phyloP scores from a whole-genome alignment of 2,888 invertebrate genomes.

The Cheilosia vulpina region DNA sequence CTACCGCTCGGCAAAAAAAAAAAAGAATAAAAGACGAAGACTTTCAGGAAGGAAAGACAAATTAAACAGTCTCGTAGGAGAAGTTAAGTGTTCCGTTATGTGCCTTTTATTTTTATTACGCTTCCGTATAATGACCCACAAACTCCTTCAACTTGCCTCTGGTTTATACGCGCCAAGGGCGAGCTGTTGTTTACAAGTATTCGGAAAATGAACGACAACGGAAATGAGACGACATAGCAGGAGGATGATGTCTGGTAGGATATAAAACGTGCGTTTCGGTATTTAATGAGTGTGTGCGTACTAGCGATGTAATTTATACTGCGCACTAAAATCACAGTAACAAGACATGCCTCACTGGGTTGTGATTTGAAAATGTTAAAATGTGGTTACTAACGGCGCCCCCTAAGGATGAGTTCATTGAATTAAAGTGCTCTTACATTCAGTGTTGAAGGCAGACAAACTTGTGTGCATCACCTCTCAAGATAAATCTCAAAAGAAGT shows the following conservation, averaged over 20 bases:
- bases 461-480: neutral
- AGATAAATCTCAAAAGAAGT: conserved; percentile 17
- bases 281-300: conserved; percentile 65
- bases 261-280: neutral
- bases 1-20: conserved; percentile 22
- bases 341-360: conserved; percentile 45
- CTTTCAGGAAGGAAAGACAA: conserved; percentile 12
- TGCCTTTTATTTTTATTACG: conserved; percentile 58
- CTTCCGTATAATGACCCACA: conserved; percentile 68
- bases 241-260: conserved; percentile 8
- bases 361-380: conserved; percentile 62
- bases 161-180: conserved; percentile 44
- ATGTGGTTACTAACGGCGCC: conserved; percentile 50
- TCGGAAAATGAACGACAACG: conserved; percentile 44
- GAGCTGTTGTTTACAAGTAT: conserved; percentile 70
- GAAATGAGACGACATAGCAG: conserved; percentile 30
- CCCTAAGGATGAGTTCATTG: conserved; percentile 11
- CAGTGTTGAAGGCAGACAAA: too few species aligned
- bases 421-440: neutral
- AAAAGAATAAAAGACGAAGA: conserved; percentile 23
- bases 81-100: conserved; percentile 67
- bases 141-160: conserved; percentile 68
- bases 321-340: conserved; percentile 65
- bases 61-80: conserved; percentile 70
- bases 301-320: conserved; percentile 48